phyloP scores from a whole-genome alignment of 2,888 invertebrate species.

The Phalangium opilio region DNA sequence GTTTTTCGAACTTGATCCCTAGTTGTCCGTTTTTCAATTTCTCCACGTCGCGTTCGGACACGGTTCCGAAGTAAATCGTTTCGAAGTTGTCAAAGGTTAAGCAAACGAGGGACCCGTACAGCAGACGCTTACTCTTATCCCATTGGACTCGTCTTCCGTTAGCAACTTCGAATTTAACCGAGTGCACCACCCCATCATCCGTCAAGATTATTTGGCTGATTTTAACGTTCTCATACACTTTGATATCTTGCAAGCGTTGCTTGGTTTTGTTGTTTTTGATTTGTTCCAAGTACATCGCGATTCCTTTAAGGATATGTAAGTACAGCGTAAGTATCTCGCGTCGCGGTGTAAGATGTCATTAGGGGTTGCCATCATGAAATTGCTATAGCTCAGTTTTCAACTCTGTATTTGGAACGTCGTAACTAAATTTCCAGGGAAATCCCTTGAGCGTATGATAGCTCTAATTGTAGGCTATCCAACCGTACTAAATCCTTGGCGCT shows the following conservation, averaged over 20 bases:
- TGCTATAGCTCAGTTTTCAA: too few relatives aligned
- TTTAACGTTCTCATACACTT: slow-evolving; percentile 25
- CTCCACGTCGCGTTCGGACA: slow-evolving; percentile 41
- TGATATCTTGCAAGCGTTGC: slow-evolving; percentile 18
- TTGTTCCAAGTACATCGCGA: too few relatives aligned
- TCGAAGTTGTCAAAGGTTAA: slow-evolving; percentile 53
- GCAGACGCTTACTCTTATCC: slow-evolving; percentile 43
- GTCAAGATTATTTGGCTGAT: slow-evolving; percentile 23
- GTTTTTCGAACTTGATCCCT: slow-evolving; percentile 14
- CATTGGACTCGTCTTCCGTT: slow-evolving; percentile 24
- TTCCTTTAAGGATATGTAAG: too few relatives aligned
- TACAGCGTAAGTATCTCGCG: too few relatives aligned
- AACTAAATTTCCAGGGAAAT: too few relatives aligned
- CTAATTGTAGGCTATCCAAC: too few relatives aligned
- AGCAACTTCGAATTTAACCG: slow-evolving; percentile 10
- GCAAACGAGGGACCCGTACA: slow-evolving; percentile 55
- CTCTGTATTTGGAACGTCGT: too few relatives aligned
- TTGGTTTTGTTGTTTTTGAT: background rate
- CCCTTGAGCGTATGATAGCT: too few relatives aligned
- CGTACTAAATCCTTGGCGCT: too few relatives aligned
- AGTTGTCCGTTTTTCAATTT: slow-evolving; percentile 42
- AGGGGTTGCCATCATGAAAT: too few relatives aligned
- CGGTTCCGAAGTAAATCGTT: slow-evolving; percentile 50
- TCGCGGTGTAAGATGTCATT: too few relatives aligned
- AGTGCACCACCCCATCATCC: slow-evolving; percentile 21